Evolutionary conservation across 1,140 invertebrate species (phyloP), one percentile per base, ranked within the genome.

Genomic region (Oryctes rhinoceros): DNA sequence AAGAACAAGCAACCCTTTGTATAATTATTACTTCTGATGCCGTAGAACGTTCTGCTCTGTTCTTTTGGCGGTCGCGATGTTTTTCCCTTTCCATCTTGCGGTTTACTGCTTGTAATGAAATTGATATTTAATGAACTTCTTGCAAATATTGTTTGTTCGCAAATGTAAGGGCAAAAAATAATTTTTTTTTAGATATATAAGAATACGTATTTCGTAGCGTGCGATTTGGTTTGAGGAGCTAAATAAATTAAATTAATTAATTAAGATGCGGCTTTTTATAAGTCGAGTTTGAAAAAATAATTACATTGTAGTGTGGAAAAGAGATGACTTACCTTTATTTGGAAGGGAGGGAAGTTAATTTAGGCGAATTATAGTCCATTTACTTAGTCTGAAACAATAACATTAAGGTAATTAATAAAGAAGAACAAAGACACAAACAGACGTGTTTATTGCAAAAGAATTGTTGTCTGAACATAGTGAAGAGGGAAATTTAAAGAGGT

Each of bases 301-400:
- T 24, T 37, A 74, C 24, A 13, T 35, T 44, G 4, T 11, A 74
- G 47, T 44, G 75, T 44, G 47, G 24, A 78, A 30, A 59, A 81
- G 76, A 75, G 79, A 79, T 18, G 15, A 82, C 84, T 84, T 83
- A 85, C 84, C 84, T 85, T 83, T 84, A 84, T 83, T 80, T 81
- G 79, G 62, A 79, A 82, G 83, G 83, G 80, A 82, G 83, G 83
- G 77, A 78, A 59, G 81, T 81, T 80, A 80, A 80, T 82, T 80
- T 81, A 81, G 82, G 81, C 82, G 80, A 84, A 81, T 85, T 84
- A 80, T 82, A 84, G 83, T 85, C 84, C 84, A 85, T 85, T 84
- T 85, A 84, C 81, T 83, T 84, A 84, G 80, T 84, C 84, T 85
- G 84, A 71, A 84, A 84, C 53, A 80, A 59, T 59, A 76, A 76